Conservation (phyloP, 2,888 invertebrate species). For the Cynaeus angustus region DNA sequence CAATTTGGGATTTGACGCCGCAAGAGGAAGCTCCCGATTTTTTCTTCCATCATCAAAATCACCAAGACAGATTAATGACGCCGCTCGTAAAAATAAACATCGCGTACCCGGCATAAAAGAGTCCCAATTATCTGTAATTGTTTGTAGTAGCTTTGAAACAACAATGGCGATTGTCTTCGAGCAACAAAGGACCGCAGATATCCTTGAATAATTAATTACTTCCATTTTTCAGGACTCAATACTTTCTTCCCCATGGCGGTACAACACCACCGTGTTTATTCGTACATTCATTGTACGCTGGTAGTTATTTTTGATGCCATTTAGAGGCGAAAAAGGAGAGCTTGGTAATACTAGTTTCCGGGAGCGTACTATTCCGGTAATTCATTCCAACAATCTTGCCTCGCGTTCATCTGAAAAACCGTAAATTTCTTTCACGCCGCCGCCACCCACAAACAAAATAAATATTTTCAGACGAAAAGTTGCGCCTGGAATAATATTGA, state of each 20-base stretch:
- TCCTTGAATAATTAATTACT: conserved; percentile 64
- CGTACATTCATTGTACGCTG: conserved; percentile 65
- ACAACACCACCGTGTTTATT: conserved; percentile 61
- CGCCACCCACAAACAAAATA: conserved; percentile 19
- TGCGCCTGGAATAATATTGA: conserved; percentile 31
- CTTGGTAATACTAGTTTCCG: conserved; percentile 67
- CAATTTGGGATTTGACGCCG: conserved; percentile 66
- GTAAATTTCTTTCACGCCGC: conserved; percentile 36
- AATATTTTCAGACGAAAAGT: conserved; percentile 16
- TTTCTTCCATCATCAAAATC: conserved; percentile 35
- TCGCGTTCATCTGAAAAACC: conserved; percentile 43
- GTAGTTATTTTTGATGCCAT: conserved; percentile 66
- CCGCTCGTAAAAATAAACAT: conserved; percentile 59
- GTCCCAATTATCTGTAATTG: conserved; percentile 65
- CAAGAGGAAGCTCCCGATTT: conserved; percentile 29
- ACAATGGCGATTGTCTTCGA: conserved; percentile 66
- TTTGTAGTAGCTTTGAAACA: conserved; percentile 60
- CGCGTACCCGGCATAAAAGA: conserved; percentile 58
- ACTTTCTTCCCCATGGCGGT: conserved; percentile 60
- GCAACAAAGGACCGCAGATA: conserved; percentile 59
- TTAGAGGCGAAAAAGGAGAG: conserved; percentile 60
- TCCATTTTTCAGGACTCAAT: conserved; percentile 61
- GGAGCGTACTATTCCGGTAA: conserved; percentile 66
- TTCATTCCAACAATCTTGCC: conserved; percentile 57
- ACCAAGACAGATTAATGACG: conserved; percentile 24